Evolutionary conservation across 2,797 vertebrate genomes (phyloP), one percentile per base, ranked within the genome.

Genomic region (Crax fasciolata): DNA sequence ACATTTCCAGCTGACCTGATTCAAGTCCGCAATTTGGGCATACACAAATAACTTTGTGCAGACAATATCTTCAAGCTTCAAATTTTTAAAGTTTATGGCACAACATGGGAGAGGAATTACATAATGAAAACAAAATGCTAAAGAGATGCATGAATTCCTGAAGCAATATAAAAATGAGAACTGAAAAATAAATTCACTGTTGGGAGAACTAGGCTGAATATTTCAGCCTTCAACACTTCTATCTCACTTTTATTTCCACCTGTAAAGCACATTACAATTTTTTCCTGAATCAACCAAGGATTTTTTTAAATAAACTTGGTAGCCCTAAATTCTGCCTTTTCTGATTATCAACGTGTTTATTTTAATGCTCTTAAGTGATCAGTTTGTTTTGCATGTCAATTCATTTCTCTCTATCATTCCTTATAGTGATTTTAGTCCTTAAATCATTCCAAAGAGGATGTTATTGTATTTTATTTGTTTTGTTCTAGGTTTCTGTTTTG

Each of bases 1-100:
- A 58, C 46, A 46, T 88, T 93, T 96, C 91, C 89, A 94, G 82
- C 68, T 92, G 95, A 95, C 84, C 84, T 94, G 93, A 95, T 92
- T 95, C 76, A 76, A 38, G 25, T 43, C 49, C 67, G 59, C 71
- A 90, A 14, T 58, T 54, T 4, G 1, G 41, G 43, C 24, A 27
- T 51, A 74, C 77, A 87, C 48, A 90, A 95, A 46, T 39, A 89
- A 79, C 21, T 73, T 51, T 77, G 44, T 52, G 57, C n/a, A 87
- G 71, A 25, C 65, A 84, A 0, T 54, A 75, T 19, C 72, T 93
- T 67, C 32, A 41, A 89, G 93, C 52, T 80, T 80, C 32, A 71
- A 84, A 61, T 80, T 76, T 70, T 66, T 71, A 15, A 94, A 63
- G 49, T 67, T 61, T 65, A 70, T 67, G 57, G 38, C 51, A 89